These are phyloP conservation scores for Catalaphyllia jardinei DNA, from an alignment of 64 coral and sea anemone species.

Conservation along the genomic window DNA sequence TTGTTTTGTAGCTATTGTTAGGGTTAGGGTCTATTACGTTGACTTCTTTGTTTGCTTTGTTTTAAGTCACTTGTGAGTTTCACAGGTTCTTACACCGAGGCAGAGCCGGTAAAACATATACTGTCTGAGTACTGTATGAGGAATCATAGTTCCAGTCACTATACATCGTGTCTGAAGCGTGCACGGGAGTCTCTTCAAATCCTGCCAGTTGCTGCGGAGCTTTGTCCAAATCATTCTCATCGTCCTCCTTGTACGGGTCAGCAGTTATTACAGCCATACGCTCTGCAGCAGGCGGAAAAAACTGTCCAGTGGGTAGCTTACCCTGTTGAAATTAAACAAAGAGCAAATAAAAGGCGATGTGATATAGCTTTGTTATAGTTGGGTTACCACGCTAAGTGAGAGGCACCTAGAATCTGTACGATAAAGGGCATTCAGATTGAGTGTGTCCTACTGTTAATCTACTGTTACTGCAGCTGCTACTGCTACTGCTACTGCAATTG, in stretches of 20 bases:
- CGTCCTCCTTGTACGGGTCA: slow-evolving; percentile 66
- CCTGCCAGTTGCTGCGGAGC: slow-evolving; percentile 82
- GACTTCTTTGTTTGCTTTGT: no score
- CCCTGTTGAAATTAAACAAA: slow-evolving; percentile 32
- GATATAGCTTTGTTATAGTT: no score
- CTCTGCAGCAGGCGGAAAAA: slow-evolving; percentile 69
- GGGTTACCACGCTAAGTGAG: no score
- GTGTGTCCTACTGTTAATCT: no score
- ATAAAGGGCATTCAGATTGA: no score
- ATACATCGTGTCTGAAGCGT: slow-evolving; percentile 85
- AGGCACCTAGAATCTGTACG: no score
- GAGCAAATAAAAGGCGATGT: neutral
- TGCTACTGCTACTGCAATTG: no score
- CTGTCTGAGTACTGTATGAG: neutral
- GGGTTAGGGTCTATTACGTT: no score
- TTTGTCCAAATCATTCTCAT: neutral
- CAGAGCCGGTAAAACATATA: neutral
- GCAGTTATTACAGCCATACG: slow-evolving; percentile 58
- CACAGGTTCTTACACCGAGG: no score
- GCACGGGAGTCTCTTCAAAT: slow-evolving; percentile 80
- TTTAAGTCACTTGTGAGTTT: no score
- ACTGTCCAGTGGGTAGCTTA: slow-evolving; percentile 57
- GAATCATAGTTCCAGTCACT: neutral
- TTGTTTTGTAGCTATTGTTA: no score
- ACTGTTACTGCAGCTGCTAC: no score